Evolutionary conservation across 1,140 invertebrate genomes (phyloP), one percentile per base, ranked within the genome.

Genomic region (Arctopsyche grandis): DNA sequence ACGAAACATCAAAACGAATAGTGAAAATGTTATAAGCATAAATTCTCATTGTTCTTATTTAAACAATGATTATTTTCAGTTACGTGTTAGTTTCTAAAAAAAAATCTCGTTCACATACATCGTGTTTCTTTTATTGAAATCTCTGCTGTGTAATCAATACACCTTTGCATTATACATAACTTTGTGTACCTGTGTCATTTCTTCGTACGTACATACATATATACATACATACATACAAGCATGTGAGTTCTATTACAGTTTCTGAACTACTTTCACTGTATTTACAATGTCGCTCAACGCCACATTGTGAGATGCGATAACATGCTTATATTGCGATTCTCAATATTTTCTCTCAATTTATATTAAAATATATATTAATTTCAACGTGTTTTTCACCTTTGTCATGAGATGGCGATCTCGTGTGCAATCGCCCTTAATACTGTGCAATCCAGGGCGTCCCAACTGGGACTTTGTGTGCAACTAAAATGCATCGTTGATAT

Each of bases 181-280:
- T 38, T 38, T 7, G 29, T 38, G 29, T n/a, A n/a, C 29, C 29
- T 7, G 29, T 38, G 29, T 38, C 29, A 38, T 38, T 38, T 38
- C 29, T 38, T 38, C 7, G 29, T 38, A 38, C 7, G 29, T 38
- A 38, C 29, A 38, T 38, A 38, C 29, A 38, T 38, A 60, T 38
- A 38, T 7, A 38, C 7, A 60, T 60, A 1, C 56, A 16, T 60
- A 60, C 56, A 16, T 60, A 29, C 26, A 66, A 66, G 63, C 14
- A 26, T 66, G 24, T n/a, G 63, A 66, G 63, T 66, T 66, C 63
- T 66, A 66, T 66, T 66, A 66, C 63, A 66, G 22, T 66, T 66
- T 66, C 24, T 66, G 63, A 26, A 66, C 63, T 66, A 66, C 63
- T 66, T 66, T 66, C 63, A 66, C 63, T 66, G 14, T 66, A 22